These are phyloP conservation scores for Gastrophysa polygoni DNA, from an alignment of 2,888 invertebrate genomes.

Conservation along the genomic window DNA sequence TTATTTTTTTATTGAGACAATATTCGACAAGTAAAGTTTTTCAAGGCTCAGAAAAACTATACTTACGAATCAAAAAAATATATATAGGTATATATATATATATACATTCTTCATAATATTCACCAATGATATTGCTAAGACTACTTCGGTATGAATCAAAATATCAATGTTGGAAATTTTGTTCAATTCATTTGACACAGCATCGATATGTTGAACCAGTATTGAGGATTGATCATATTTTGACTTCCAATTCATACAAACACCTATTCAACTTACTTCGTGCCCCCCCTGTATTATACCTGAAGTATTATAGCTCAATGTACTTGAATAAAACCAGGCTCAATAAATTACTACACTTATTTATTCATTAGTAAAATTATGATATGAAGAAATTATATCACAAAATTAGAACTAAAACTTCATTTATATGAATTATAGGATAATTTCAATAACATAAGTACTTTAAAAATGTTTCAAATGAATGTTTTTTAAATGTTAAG, in stretches of 20 bases:
- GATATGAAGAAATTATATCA: constrained; percentile 18
- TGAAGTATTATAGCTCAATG: constrained; percentile 42
- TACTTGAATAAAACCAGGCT: constrained; percentile 38
- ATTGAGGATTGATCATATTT: not conserved
- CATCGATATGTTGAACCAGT: constrained; percentile 13
- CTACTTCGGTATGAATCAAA: constrained; percentile 20
- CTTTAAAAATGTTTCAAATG: constrained; percentile 51
- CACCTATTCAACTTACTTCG: constrained; percentile 15
- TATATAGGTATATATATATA: too few species aligned
- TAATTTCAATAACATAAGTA: constrained; percentile 24
- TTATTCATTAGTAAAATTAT: constrained; percentile 23
- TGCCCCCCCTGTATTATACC: constrained; percentile 9
- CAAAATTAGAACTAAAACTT: constrained; percentile 35
- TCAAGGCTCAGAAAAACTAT: constrained; percentile 40
- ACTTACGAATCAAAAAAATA: constrained; percentile 41
- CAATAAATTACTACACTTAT: constrained; percentile 38
- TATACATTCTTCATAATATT: constrained; percentile 14
- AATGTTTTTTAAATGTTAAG: constrained; percentile 51
- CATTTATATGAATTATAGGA: constrained; percentile 32
- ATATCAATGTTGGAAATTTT: constrained; percentile 21
- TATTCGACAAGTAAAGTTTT: constrained; percentile 26
- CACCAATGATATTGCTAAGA: constrained; percentile 17
- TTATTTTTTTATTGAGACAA: constrained; percentile 21
- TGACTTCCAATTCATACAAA: too few species aligned
- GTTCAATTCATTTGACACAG: constrained; percentile 29